phyloP scores from a whole-genome alignment of 2,113 vertebrate species.

The Rhinichthys klamathensis region DNA sequence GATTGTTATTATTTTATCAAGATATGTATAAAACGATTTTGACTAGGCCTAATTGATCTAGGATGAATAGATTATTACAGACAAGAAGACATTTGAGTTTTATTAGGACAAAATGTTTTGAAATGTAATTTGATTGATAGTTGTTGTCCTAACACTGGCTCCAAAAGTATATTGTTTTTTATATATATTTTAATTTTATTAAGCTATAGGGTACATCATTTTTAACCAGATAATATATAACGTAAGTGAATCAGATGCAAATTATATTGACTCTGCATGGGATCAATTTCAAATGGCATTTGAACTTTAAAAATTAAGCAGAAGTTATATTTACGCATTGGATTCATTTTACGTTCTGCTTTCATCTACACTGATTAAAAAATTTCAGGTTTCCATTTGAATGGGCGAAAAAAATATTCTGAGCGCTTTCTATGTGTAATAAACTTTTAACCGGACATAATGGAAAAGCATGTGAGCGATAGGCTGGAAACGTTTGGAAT shows the following conservation, averaged over 20 bases:
- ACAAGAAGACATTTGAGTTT: background rate
- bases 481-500: background rate
- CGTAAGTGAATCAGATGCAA: background rate
- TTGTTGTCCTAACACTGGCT: background rate
- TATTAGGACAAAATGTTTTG: background rate
- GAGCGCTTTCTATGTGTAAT: background rate
- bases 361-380: background rate
- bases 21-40: background rate
- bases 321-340: background rate
- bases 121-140: background rate
- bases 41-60: too few species aligned
- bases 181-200: background rate
- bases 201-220: background rate
- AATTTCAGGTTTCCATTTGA: background rate
- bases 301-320: background rate
- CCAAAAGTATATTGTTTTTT: background rate
- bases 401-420: background rate
- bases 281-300: background rate
- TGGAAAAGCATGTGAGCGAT: conserved; percentile 1
- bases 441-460: background rate
- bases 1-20: background rate
- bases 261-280: background rate
- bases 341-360: background rate
- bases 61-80: background rate
- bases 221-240: background rate